These are phyloP conservation scores for Ibycter americanus DNA, from an alignment of 2,797 vertebrate genomes.

Conservation along the genomic window DNA sequence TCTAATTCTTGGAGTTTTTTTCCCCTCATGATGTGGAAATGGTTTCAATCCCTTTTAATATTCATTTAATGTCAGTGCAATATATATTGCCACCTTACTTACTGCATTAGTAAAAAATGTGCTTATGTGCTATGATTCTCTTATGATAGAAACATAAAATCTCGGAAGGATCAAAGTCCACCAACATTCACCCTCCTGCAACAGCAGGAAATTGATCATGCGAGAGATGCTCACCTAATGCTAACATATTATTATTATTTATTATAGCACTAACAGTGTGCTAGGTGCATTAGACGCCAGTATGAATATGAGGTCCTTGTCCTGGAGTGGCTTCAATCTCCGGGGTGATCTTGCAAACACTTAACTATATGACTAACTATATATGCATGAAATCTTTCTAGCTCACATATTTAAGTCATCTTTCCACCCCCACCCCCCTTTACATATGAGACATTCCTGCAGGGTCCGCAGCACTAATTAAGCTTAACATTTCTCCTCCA, in stretches of 20 bases:
- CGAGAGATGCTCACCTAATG: slow-evolving; percentile 69
- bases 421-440: no score
- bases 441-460: neutral
- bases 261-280: slow-evolving; percentile 64
- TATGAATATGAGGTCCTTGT: slow-evolving; percentile 64
- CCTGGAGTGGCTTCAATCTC: slow-evolving; percentile 61
- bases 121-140: slow-evolving; percentile 73
- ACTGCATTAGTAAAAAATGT: slow-evolving; percentile 74
- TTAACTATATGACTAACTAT: slow-evolving; percentile 47
- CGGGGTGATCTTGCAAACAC: slow-evolving; percentile 50
- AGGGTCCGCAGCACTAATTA: neutral
- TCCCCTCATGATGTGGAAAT: slow-evolving; percentile 42
- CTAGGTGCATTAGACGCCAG: slow-evolving; percentile 59
- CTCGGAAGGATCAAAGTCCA: slow-evolving; percentile 72
- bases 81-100: slow-evolving; percentile 73
- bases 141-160: slow-evolving; percentile 74
- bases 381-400: neutral
- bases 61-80: slow-evolving; percentile 73
- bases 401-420: neutral
- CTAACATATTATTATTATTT: slow-evolving; percentile 73
- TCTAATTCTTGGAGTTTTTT: slow-evolving; percentile 32
- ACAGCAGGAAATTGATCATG: slow-evolving; percentile 70
- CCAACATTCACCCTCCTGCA: slow-evolving; percentile 64
- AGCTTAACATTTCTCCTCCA: neutral
- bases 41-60: slow-evolving; percentile 70